A percentile compares a stretch with the other conserved stretches of the same genome.
phyloP scores from a whole-genome alignment of 1,140 invertebrate genomes.

The Hyles euphorbiae region DNA sequence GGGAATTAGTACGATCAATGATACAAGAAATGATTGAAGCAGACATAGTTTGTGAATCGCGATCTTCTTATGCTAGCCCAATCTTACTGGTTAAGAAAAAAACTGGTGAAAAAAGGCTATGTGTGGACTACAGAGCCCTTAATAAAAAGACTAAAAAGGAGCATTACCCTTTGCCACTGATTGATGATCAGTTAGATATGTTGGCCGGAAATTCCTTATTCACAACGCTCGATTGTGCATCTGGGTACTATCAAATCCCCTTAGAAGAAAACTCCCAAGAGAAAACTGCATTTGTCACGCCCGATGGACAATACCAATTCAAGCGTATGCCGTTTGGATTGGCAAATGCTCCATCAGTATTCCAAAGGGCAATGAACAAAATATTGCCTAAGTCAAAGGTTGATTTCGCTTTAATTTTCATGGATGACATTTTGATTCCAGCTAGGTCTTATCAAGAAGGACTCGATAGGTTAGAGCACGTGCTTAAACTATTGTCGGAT shows the following conservation, averaged over 20 bases:
- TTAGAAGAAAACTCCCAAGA: conserved; percentile 4
- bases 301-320: too few relatives aligned
- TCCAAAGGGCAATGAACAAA: conserved; percentile 4
- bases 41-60: not conserved
- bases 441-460: too few relatives aligned
- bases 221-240: conserved; percentile 10
- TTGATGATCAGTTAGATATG: conserved; percentile 13
- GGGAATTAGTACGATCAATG: too few relatives aligned
- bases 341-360: too few relatives aligned
- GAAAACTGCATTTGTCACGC: conserved; percentile 3
- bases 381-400: conserved; percentile 7
- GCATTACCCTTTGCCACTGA: conserved; percentile 14
- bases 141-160: conserved; percentile 13
- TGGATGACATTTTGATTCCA: too few relatives aligned
- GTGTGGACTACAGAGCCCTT: conserved; percentile 7
- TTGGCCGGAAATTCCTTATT: conserved; percentile 8
- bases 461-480: too few relatives aligned
- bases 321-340: too few relatives aligned
- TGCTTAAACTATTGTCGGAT: too few relatives aligned
- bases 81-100: conserved; percentile 16
- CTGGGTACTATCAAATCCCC: conserved; percentile 10
- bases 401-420: conserved; percentile 6
- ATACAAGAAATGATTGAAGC: too few relatives aligned
- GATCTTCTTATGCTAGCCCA: conserved; percentile 9
- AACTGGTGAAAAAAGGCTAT: conserved; percentile 8